phyloP scores from a whole-genome alignment of 2,113 vertebrate species.

The Fregata magnificens region DNA sequence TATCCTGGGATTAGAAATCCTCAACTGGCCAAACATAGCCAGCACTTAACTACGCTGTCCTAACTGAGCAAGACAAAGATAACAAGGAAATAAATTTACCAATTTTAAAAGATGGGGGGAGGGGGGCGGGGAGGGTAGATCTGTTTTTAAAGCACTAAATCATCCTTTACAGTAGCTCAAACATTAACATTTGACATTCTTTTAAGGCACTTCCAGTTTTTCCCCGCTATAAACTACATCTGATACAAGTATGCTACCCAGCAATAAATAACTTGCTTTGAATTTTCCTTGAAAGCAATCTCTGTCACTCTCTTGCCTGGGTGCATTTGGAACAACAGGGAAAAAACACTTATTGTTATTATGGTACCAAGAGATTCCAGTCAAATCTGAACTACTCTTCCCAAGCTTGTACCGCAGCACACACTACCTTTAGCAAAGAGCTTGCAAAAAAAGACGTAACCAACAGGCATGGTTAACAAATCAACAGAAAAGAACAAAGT shows the following conservation, averaged over 20 bases:
- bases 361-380: background rate
- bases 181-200: background rate
- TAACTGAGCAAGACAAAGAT: background rate
- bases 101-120: background rate
- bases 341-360: background rate
- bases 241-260: background rate
- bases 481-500: background rate
- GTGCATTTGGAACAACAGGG: background rate
- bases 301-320: background rate
- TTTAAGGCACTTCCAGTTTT: background rate
- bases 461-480: background rate
- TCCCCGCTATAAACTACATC: background rate
- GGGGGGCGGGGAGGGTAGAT: too few species aligned
- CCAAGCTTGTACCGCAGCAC: background rate
- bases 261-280: background rate
- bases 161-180: background rate
- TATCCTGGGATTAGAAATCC: background rate
- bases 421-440: background rate
- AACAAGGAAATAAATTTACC: background rate
- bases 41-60: background rate
- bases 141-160: background rate
- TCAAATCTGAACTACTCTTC: background rate
- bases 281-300: background rate
- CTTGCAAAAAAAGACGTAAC: background rate
- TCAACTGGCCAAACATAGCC: background rate